phyloP scores from a whole-genome alignment of 2,113 vertebrate species.

The Garra rufa region DNA sequence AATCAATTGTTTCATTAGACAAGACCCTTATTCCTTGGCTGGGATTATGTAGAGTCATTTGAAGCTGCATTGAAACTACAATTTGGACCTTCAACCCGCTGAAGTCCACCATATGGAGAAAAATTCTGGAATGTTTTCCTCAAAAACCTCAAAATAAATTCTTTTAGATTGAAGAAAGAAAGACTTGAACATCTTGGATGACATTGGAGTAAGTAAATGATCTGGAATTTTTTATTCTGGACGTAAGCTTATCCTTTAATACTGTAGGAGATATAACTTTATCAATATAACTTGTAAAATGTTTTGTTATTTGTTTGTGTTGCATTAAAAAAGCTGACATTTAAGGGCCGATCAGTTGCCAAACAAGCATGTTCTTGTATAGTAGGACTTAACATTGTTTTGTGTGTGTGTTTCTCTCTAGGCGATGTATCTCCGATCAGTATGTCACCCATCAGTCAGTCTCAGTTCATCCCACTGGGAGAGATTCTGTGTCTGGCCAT shows the following conservation, averaged over 20 bases:
- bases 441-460: constrained; percentile 99
- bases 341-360: not conserved
- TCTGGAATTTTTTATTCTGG: too few relatives aligned
- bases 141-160: too few relatives aligned
- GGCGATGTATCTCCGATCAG: constrained; percentile 99
- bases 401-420: constrained; percentile 66
- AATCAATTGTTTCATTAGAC: too few relatives aligned
- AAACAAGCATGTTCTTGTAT: not conserved
- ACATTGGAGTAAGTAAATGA: too few relatives aligned
- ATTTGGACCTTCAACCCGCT: too few relatives aligned
- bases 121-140: too few relatives aligned
- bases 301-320: not conserved
- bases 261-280: not conserved
- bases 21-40: too few relatives aligned
- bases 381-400: constrained; percentile 15
- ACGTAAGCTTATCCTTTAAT: not conserved
- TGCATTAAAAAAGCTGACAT: not conserved
- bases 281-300: not conserved
- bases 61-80: too few relatives aligned
- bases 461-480: constrained; percentile 97
- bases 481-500: constrained; percentile 98
- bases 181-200: too few relatives aligned
- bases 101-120: too few relatives aligned
- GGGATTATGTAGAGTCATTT: too few relatives aligned
- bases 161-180: too few relatives aligned